A percentile compares a stretch with the other conserved stretches of the same genome.
Conservation (phyloP, 1,140 invertebrate genomes). For the Yoshiicerus persimilis region DNA sequence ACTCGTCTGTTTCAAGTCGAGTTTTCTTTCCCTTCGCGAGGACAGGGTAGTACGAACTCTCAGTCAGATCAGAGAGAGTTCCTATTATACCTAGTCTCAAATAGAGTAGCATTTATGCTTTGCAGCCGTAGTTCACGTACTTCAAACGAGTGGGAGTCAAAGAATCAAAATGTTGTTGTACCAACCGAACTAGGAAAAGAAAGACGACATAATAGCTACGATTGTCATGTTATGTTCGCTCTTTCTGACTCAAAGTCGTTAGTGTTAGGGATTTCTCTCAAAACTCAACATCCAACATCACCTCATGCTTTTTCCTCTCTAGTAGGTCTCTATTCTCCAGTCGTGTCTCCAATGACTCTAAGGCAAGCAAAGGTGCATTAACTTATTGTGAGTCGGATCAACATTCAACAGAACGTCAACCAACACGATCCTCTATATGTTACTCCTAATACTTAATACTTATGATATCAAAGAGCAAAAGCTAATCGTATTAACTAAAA, state of each 20-base stretch:
- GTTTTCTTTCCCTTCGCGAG: neutral
- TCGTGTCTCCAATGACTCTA: no score
- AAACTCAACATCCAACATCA: neutral
- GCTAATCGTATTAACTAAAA: neutral
- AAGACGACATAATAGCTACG: conserved; percentile 22
- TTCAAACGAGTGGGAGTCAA: conserved; percentile 21
- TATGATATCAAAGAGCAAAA: neutral
- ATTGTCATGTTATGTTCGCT: conserved; percentile 18
- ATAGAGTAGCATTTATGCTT: neutral
- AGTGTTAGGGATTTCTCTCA: conserved; percentile 7
- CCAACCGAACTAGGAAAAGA: neutral
- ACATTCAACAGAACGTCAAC: neutral
- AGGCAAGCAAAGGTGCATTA: neutral
- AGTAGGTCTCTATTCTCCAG: neutral
- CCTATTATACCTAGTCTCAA: neutral
- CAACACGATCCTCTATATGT: neutral
- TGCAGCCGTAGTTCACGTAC: neutral
- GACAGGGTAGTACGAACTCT: neutral
- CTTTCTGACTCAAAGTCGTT: conserved; percentile 9
- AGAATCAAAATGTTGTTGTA: neutral
- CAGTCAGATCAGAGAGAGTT: neutral
- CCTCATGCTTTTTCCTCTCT: neutral
- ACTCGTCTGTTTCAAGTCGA: conserved; percentile 6
- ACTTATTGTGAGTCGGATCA: neutral
- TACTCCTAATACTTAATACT: neutral